Conservation (phyloP, 2,888 invertebrate genomes). For the Colletes collaris region DNA sequence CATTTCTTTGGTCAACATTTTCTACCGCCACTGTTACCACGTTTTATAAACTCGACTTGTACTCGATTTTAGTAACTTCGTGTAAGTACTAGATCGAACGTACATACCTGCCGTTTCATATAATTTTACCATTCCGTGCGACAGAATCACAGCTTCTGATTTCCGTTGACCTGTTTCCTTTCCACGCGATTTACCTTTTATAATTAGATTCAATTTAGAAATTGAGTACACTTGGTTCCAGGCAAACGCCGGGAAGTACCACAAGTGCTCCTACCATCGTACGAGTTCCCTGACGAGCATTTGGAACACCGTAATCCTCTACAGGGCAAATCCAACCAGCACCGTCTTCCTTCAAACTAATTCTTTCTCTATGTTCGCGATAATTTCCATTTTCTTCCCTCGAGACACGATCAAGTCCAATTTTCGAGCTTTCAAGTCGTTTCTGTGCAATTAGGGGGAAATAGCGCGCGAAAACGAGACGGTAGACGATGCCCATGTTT, state of each 20-base stretch:
- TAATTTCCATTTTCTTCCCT: background rate
- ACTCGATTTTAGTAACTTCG: no score
- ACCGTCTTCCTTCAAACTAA: conserved; percentile 23
- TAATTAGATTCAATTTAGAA: conserved; percentile 65
- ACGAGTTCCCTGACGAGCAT: conserved; percentile 73
- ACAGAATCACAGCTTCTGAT: conserved; percentile 9
- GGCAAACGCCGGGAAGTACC: conserved; percentile 69
- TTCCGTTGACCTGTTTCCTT: conserved; percentile 44
- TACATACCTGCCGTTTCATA: background rate
- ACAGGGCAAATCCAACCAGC: conserved; percentile 27
- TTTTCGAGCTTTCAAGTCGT: background rate
- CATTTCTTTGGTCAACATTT: no score
- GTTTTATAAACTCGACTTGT: no score
- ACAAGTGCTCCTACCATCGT: conserved; percentile 76
- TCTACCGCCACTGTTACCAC: no score
- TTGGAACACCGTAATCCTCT: conserved; percentile 59
- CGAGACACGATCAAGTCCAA: background rate
- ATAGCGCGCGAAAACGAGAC: background rate
- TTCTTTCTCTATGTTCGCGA: conserved; percentile 39
- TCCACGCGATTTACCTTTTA: conserved; percentile 41
- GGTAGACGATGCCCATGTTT: background rate
- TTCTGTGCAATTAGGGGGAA: background rate
- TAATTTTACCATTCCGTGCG: background rate
- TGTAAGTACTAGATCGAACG: no score
- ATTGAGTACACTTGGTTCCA: conserved; percentile 53